Base-by-base conservation (phyloP, 1,140 invertebrate species). In the Dreissena polymorpha region DNA sequence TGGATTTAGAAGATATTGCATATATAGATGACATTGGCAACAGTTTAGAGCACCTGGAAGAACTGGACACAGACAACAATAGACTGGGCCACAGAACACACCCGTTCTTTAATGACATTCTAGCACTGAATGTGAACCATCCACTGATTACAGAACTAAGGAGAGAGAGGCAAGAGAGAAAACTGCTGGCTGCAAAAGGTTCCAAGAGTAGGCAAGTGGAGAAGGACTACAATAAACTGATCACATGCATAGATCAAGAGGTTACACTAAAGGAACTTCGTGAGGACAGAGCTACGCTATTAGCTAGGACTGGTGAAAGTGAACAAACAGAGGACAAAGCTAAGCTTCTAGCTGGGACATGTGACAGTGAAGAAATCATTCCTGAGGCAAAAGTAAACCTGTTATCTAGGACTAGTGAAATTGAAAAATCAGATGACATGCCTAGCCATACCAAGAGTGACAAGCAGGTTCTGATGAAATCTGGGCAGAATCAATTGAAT, bases 21-120 rank as follows among this genome's bases (percentile, higher is more conserved):
- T 82, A 73, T 63, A 82, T 82, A 39, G 79, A 82, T 82, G 79
- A 82, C 16, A 64, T 78, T 23, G 67, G 49, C 21, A 70, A 80
- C 55, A 60, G 57, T 60, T n/a, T 60, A 12, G 57, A 60, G 21
- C 2, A 60, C 57, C 16, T 60, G 21, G 57, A 18, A 60, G 57
- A 60, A n/a, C 16, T 60, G 39, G 57, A 23, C 6, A 55, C 23
- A 12, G 14, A n/a, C 14, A 13, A 71, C 18, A 71, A 39, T 27
- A 68, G 18, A 67, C 60, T 49, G 51, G 63, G 23, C 29, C 23
- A 51, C 16, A 80, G 60, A 53, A 57, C 49, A 39, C 69, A 71
- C 51, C 23, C 18, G 39, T n/a, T 71, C 50, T 10, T 80, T 12
- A 55, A 68, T 21, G 77, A 80, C 14, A 12, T 49, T 12, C 49